Evolutionary conservation across 1,140 invertebrate genomes (phyloP).

Genomic region (Palaemon carinicauda): DNA sequence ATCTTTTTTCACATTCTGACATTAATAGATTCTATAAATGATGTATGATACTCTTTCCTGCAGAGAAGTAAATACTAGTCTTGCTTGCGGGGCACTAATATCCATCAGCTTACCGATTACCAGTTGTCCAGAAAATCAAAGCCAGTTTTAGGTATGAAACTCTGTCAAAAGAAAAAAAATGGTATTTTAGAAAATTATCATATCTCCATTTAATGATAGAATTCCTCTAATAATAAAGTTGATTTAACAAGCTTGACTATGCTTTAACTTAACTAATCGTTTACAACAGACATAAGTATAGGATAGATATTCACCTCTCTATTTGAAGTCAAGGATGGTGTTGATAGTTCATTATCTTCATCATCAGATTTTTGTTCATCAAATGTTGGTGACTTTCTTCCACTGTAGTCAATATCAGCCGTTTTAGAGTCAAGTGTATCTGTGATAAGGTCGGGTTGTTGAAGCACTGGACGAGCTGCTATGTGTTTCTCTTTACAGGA

Average conservation of each 20-base stretch:
- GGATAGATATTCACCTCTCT: background rate
- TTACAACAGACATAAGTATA: background rate
- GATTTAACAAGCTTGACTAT: background rate
- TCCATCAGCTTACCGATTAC: constrained; percentile 32
- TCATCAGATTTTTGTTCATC: background rate
- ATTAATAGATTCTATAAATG: background rate
- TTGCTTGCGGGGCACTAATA: background rate
- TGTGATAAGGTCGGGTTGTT: constrained; percentile 17
- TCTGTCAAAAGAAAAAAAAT: constrained; percentile 18
- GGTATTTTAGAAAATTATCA: background rate
- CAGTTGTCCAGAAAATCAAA: constrained; percentile 49
- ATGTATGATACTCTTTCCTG: background rate
- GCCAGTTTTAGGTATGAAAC: constrained; percentile 44
- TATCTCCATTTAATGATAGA: no score
- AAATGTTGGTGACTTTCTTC: background rate
- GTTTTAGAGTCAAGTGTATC: constrained; percentile 33
- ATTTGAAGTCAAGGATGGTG: background rate
- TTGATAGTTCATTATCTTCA: background rate
- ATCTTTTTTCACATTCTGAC: no score
- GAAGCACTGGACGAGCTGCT: constrained; percentile 10
- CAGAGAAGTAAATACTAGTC: background rate
- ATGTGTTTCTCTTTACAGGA: background rate
- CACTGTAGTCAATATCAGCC: background rate
- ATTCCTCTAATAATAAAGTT: background rate
- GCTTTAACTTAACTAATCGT: no score